Conservation (phyloP, 2,797 vertebrate species). For the Adrianichthys oophorus region DNA sequence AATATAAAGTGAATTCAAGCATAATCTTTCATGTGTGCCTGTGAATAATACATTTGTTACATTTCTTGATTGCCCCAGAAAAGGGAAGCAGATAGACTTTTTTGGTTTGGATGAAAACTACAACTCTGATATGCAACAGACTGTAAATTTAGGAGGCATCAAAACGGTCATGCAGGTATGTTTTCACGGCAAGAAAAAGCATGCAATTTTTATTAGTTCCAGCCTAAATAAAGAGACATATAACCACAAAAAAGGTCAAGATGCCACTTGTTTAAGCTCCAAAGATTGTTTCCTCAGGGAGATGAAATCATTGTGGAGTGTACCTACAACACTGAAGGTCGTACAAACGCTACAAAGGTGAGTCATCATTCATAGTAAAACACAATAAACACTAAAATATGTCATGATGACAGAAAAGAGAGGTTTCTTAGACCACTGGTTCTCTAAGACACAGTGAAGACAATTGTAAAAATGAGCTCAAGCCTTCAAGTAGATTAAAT, state of each 20-base stretch:
- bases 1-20: background rate
- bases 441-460: too few relatives aligned
- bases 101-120: conserved; percentile 58
- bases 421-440: too few relatives aligned
- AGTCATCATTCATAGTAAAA: background rate
- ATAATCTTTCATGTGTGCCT: too few relatives aligned
- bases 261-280: background rate
- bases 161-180: conserved; percentile 67
- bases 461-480: too few relatives aligned
- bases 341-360: conserved; percentile 60
- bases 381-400: too few relatives aligned
- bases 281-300: conserved; percentile 46
- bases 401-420: too few relatives aligned
- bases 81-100: conserved; percentile 54
- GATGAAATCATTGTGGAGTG: conserved; percentile 76
- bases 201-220: background rate
- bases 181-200: background rate
- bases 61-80: conserved; percentile 39
- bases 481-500: too few relatives aligned
- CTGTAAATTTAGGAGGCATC: conserved; percentile 55
- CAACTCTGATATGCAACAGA: conserved; percentile 67
- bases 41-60: too few relatives aligned
- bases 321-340: conserved; percentile 66
- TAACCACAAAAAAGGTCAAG: background rate
- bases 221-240: too few relatives aligned